These are phyloP conservation scores for Mycteria americana DNA, from an alignment of 2,797 vertebrate genomes.

Conservation along the genomic window DNA sequence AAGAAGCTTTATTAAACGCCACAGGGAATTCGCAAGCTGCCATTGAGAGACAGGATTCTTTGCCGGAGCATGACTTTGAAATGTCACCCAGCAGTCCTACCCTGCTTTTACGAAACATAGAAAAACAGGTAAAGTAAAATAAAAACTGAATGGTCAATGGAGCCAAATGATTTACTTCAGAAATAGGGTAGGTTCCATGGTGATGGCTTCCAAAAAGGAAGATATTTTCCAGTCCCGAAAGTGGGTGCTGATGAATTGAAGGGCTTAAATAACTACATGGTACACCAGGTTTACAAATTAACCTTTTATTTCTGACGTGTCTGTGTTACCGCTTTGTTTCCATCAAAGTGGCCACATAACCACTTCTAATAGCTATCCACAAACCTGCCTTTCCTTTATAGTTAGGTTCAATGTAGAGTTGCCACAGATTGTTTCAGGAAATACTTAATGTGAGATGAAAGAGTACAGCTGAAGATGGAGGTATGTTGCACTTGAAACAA, in stretches of 20 bases:
- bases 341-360: background rate
- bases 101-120: constrained; percentile 90
- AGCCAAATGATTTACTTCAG: background rate
- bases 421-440: background rate
- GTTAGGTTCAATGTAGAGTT: background rate
- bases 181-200: background rate
- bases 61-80: constrained; percentile 83
- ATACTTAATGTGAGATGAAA: background rate
- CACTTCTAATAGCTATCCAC: background rate
- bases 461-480: background rate
- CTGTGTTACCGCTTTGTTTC: background rate
- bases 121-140: constrained; percentile 88
- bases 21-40: constrained; percentile 71
- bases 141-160: background rate
- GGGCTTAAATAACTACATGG: background rate
- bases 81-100: constrained; percentile 90
- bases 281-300: constrained; percentile 12
- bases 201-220: background rate
- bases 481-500: background rate
- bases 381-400: background rate
- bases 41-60: constrained; percentile 69
- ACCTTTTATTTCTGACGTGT: background rate
- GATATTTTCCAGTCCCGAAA: background rate
- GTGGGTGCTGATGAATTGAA: background rate
- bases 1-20: constrained; percentile 77